Percentiles rank a stretch among this genome's conserved stretches.
Evolutionary conservation across 2,888 invertebrate genomes (phyloP).

Genomic region (Drosophila hamatofila): DNA sequence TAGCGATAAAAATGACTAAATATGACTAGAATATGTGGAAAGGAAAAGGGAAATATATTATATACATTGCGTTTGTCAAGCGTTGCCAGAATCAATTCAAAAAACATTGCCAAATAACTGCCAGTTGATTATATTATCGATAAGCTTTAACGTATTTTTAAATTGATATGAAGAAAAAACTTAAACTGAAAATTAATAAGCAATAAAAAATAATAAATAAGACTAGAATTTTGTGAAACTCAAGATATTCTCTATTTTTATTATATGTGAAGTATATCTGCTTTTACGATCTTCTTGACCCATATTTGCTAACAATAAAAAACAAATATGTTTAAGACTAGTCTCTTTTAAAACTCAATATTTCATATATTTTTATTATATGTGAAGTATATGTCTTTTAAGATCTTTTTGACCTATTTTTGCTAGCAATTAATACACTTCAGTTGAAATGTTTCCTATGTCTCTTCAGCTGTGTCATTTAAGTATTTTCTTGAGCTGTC

Average conservation of each 20-base stretch:
- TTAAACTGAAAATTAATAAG: not conserved
- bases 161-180: not conserved
- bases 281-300: no score
- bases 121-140: not conserved
- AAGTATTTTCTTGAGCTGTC: not conserved
- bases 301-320: no score
- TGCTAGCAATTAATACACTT: not conserved
- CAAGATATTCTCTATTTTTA: no score
- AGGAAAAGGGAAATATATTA: no score
- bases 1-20: no score
- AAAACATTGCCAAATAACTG: not conserved
- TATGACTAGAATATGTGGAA: no score
- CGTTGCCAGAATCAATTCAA: not conserved
- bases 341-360: not conserved
- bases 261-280: no score
- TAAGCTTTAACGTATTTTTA: not conserved
- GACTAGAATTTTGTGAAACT: no score
- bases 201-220: no score
- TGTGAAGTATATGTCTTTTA: not conserved
- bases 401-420: not conserved
- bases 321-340: not conserved
- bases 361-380: not conserved
- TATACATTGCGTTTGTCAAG: no score
- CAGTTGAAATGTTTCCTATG: not conserved
- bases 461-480: constrained; percentile 6